These are phyloP conservation scores for Clarias platycephalus DNA, from an alignment of 2,797 vertebrate species.

Conservation along the genomic window DNA sequence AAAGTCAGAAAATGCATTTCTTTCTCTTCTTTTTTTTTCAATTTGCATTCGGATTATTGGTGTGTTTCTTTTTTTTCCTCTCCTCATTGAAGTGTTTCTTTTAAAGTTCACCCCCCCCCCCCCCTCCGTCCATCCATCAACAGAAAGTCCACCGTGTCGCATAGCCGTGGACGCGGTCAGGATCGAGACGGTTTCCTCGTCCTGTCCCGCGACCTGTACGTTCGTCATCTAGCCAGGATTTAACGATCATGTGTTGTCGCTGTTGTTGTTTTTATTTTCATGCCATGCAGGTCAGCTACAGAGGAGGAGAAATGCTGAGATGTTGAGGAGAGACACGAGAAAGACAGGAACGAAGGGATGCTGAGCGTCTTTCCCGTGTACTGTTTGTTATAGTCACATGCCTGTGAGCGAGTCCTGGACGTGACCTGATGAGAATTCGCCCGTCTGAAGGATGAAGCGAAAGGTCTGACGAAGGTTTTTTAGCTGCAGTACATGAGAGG, in stretches of 20 bases:
- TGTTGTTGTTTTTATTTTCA: constrained; percentile 63
- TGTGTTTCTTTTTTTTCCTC: constrained; percentile 54
- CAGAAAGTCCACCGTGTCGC: constrained; percentile 1
- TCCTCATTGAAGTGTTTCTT: neutral
- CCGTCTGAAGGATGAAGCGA: neutral
- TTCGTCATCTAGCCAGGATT: constrained; percentile 54
- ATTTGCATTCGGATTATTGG: constrained; percentile 61
- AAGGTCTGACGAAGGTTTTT: neutral
- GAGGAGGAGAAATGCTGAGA: constrained; percentile 67
- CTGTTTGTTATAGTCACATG: constrained; percentile 33
- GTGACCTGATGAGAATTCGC: constrained; percentile 4
- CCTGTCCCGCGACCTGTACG: constrained; percentile 48
- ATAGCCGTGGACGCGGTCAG: neutral
- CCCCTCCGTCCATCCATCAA: constrained; percentile 48
- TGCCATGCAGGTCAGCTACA: constrained; percentile 76
- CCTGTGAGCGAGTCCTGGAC: neutral
- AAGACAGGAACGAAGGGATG: constrained; percentile 52
- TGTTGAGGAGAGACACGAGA: constrained; percentile 57
- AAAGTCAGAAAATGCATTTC: constrained; percentile 75
- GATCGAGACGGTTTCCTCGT: constrained; percentile 31
- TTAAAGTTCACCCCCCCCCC: constrained; percentile 55
- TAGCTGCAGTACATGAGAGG: constrained; percentile 20
- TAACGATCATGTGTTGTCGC: constrained; percentile 30
- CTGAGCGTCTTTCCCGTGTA: constrained; percentile 23
- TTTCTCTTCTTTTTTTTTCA: constrained; percentile 54